A percentile compares a stretch with the other conserved stretches of the same genome.
Evolutionary conservation across 2,888 invertebrate species (phyloP).

Genomic region (Drosophila trichaetosa): DNA sequence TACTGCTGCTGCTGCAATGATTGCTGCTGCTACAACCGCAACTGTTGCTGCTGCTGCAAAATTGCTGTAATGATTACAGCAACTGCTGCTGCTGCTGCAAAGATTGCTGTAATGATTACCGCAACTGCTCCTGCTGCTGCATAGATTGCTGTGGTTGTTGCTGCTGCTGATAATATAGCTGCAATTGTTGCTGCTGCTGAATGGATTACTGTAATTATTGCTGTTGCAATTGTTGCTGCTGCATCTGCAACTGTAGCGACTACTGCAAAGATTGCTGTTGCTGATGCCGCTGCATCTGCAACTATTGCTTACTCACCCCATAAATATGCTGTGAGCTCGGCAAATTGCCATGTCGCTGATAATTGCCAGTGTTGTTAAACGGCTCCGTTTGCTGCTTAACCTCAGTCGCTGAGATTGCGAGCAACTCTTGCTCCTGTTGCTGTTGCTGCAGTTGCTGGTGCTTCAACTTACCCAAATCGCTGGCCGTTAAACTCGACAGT

Average conservation of each 20-base stretch:
- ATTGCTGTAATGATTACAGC: too few species aligned
- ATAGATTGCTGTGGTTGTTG: slow-evolving; percentile 31
- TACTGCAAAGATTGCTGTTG: slow-evolving; percentile 44
- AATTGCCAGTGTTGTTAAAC: not conserved
- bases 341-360: not conserved
- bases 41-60: slow-evolving; percentile 21
- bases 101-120: too few species aligned
- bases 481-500: slow-evolving; percentile 14
- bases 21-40: slow-evolving; percentile 29
- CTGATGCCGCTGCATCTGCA: slow-evolving; percentile 36
- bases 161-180: slow-evolving; percentile 36
- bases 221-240: slow-evolving; percentile 30
- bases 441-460: slow-evolving; percentile 15
- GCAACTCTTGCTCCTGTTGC: slow-evolving; percentile 4
- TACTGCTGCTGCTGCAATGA: slow-evolving; percentile 1
- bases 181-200: slow-evolving; percentile 41
- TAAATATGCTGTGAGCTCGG: not conserved
- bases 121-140: slow-evolving; percentile 49
- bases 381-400: slow-evolving; percentile 14
- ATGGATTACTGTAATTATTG: slow-evolving; percentile 18
- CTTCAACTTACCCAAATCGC: slow-evolving; percentile 5
- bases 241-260: not conserved
- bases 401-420: not conserved
- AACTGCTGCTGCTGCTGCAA: slow-evolving; percentile 14
- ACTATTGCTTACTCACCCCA: slow-evolving; percentile 21